Percentiles rank a stretch among this genome's conserved stretches.
Evolutionary conservation across 2,113 vertebrate species (phyloP).

Genomic region (Poecilia latipinna): DNA sequence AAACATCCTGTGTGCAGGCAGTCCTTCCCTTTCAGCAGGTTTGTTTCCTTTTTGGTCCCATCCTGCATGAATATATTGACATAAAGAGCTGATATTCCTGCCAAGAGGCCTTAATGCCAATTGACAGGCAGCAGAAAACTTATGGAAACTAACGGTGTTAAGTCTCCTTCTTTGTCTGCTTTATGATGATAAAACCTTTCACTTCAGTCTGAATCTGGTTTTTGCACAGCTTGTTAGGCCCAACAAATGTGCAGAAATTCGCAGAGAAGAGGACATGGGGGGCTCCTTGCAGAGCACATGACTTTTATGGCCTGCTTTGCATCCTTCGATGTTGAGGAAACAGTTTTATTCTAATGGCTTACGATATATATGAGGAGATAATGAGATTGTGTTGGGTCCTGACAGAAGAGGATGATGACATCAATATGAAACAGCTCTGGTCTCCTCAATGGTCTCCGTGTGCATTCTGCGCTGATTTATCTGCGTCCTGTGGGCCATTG

Average conservation of each 20-base stretch:
- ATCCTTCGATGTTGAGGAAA: constrained; percentile 53
- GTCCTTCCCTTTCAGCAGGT: no score
- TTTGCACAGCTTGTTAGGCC: constrained; percentile 29
- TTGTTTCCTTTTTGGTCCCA: constrained; percentile 53
- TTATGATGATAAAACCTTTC: constrained; percentile 2
- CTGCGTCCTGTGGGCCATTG: constrained; percentile 44
- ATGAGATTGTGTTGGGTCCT: constrained; percentile 58
- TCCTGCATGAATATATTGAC: constrained; percentile 62
- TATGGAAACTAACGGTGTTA: neutral
- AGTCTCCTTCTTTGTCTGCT: neutral
- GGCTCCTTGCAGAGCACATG: constrained; percentile 29
- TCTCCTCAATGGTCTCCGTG: constrained; percentile 28
- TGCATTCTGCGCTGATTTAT: constrained; percentile 35
- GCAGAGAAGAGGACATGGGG: constrained; percentile 18
- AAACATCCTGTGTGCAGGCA: no score
- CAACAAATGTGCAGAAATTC: constrained; percentile 4
- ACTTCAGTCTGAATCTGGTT: constrained; percentile 5
- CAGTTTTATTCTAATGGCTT: constrained; percentile 57
- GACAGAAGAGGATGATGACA: constrained; percentile 73
- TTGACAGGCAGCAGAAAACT: constrained; percentile 52
- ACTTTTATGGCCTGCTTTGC: constrained; percentile 47
- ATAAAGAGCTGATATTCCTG: constrained; percentile 51
- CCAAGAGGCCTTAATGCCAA: constrained; percentile 45
- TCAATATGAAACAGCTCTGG: constrained; percentile 65
- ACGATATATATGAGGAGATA: constrained; percentile 62